These are phyloP conservation scores for Amphiprion clarkii DNA, from an alignment of 2,797 vertebrate genomes.

Conservation along the genomic window DNA sequence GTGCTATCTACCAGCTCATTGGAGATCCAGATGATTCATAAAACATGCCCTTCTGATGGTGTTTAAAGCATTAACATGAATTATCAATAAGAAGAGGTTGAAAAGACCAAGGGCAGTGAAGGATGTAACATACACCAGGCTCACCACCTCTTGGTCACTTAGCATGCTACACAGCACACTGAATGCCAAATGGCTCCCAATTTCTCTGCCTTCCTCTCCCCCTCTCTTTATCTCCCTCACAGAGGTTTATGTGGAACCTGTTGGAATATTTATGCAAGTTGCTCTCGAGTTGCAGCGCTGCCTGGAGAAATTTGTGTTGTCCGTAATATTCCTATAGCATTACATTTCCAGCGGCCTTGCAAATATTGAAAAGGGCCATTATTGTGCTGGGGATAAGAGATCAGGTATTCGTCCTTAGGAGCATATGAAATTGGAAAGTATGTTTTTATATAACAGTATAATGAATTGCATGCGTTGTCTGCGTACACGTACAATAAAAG, in stretches of 20 bases:
- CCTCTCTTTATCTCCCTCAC: constrained; percentile 28
- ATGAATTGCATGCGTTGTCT: not conserved
- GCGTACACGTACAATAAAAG: not conserved
- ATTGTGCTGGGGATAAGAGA: constrained; percentile 29
- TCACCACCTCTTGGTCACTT: constrained; percentile 38
- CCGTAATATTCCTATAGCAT: constrained; percentile 20
- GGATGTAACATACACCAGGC: constrained; percentile 34
- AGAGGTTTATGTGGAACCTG: constrained; percentile 29
- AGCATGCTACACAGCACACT: constrained; percentile 35
- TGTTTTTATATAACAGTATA: not conserved
- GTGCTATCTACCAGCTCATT: constrained; percentile 1
- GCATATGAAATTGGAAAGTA: not conserved
- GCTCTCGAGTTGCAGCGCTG: constrained; percentile 33
- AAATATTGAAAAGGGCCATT: constrained; percentile 32
- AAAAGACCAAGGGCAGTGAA: constrained; percentile 46
- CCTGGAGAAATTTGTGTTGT: constrained; percentile 25
- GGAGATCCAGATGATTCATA: constrained; percentile 26
- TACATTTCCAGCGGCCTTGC: constrained; percentile 10
- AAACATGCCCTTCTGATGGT: constrained; percentile 27
- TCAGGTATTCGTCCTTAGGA: constrained; percentile 10
- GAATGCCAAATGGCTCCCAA: constrained; percentile 39
- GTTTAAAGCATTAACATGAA: constrained; percentile 57
- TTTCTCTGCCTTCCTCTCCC: constrained; percentile 22
- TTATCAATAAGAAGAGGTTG: constrained; percentile 62
- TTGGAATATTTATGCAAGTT: constrained; percentile 50